phyloP scores from a whole-genome alignment of 2,888 invertebrate species.

The Tortricodes alternella region DNA sequence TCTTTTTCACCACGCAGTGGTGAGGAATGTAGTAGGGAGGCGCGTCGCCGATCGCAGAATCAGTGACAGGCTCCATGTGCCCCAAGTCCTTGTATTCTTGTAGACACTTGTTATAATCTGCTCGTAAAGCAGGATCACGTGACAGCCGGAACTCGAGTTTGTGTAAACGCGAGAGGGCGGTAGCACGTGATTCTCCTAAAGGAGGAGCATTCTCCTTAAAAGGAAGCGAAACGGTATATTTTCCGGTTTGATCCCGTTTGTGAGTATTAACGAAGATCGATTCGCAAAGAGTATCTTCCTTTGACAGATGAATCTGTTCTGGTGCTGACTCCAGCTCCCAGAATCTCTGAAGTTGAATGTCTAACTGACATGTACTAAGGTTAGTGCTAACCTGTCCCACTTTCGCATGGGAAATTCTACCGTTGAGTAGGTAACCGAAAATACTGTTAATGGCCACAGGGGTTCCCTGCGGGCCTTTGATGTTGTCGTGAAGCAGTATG shows the following conservation, averaged over 20 bases:
- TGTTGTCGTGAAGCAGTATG: not conserved
- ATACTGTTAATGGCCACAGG: not conserved
- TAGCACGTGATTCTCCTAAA: not conserved
- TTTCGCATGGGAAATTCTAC: not conserved
- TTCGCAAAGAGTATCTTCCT: not conserved
- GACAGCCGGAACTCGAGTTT: not conserved
- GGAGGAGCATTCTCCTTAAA: not conserved
- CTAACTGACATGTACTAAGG: not conserved
- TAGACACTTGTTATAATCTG: conserved; percentile 3
- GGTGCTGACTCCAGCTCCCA: conserved; percentile 24
- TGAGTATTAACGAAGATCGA: not conserved
- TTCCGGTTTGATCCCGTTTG: no score
- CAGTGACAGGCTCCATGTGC: not conserved
- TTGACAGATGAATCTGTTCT: not conserved
- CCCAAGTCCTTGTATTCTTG: conserved; percentile 2
- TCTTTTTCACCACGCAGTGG: not conserved
- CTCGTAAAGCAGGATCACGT: conserved; percentile 10
- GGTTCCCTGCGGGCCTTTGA: not conserved
- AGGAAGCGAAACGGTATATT: no score
- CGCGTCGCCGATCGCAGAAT: not conserved
- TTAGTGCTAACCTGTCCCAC: not conserved
- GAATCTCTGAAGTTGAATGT: conserved; percentile 6
- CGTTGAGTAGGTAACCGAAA: no score
- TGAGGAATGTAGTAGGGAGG: not conserved
- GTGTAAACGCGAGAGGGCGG: no score